These are phyloP conservation scores for Pithys albifrons DNA, from an alignment of 2,113 vertebrate species.

Conservation along the genomic window DNA sequence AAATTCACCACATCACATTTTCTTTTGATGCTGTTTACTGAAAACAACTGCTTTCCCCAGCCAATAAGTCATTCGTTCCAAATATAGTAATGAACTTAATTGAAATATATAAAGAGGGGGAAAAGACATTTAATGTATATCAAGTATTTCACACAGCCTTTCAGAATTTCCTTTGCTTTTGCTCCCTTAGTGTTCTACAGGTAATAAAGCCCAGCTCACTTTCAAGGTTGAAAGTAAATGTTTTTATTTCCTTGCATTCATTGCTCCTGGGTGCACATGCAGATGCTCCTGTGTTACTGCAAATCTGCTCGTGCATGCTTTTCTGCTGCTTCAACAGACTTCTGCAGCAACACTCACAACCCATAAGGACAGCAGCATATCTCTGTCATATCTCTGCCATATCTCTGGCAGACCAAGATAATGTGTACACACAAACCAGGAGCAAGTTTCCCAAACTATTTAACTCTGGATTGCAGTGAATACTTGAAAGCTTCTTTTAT, in stretches of 20 bases:
- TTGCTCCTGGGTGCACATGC: neutral
- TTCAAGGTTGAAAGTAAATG: neutral
- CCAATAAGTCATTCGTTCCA: neutral
- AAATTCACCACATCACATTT: neutral
- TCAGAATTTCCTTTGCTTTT: neutral
- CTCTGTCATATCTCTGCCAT: neutral
- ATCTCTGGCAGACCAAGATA: neutral
- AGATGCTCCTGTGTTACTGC: neutral
- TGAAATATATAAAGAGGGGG: neutral
- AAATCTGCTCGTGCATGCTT: fast-evolving
- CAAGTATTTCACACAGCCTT: neutral
- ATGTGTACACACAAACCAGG: neutral
- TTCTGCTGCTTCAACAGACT: neutral
- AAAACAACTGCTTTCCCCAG: slow-evolving; percentile 27
- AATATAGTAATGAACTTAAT: neutral
- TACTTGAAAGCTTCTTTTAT: neutral
- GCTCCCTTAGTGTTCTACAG: neutral
- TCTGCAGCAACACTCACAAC: neutral
- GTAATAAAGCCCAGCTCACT: neutral
- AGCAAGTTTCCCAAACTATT: neutral
- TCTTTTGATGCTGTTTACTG: slow-evolving; percentile 21
- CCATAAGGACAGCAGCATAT: neutral
- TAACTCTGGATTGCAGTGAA: neutral
- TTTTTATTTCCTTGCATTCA: neutral
- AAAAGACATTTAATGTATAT: neutral